Evolutionary conservation across 2,888 invertebrate species (phyloP), one percentile per base, ranked within the genome.

Genomic region (Machimus rusticus): DNA sequence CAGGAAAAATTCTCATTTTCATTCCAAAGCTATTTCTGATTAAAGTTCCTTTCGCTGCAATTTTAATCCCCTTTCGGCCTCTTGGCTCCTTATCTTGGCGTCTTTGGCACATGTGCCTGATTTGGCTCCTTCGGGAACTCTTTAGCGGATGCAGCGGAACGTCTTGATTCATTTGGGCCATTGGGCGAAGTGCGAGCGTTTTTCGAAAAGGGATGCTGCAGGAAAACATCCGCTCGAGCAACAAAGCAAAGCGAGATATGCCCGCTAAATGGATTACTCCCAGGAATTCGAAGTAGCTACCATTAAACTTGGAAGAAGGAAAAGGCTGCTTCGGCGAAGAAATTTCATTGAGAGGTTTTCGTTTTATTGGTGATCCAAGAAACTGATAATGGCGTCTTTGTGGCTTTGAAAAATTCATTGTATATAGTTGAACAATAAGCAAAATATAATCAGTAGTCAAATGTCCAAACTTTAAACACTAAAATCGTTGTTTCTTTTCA

Each of bases 1-100:
- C 43, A 28, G 74, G n/a, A 46, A 23, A 39, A 43, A 74, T 43
- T 74, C 34, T 43, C 74, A 74, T 39, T 74, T 66, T 37, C 57
- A 74, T 85, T 74, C 85, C 85, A 23, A 9, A 37, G 66, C 51
- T 66, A 74, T 39, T 43, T 74, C 34, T 84, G 34, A 84, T 84
- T 85, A 74, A 74, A 85, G 43, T 85, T 85, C 74, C 74, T 46
- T 85, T 85, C 19, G 85, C 8, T 85, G 43, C 37, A 74, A 66
- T 85, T 85, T 85, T 43, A 74, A 85, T 85, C 74, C 43, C 6
- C 85, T 74, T 74, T 39, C 46, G 19, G 31, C 74, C 46, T 46
- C 43, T 74, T 16, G n/a, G 14, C 46, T 34, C 43, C 43, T 74
- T 85, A 85, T 74, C 85, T 43, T 8, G 84, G 28, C 37, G 46